Evolutionary conservation across 2,888 invertebrate species (phyloP).

Genomic region (Adineta ricciae): DNA sequence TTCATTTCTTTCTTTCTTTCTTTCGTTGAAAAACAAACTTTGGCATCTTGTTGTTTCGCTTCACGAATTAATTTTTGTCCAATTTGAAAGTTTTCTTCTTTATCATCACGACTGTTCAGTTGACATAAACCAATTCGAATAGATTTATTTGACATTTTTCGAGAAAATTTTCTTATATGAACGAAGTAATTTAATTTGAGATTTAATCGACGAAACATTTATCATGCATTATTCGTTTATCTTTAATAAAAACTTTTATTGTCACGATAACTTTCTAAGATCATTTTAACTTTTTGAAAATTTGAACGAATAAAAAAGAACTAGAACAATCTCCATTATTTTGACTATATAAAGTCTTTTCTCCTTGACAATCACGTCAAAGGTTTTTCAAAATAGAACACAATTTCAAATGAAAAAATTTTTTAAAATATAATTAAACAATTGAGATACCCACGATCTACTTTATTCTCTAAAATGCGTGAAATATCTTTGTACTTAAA

Average conservation of each 20-base stretch:
- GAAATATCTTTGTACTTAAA: no score
- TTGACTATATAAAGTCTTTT: no score
- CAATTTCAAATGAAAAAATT: no score
- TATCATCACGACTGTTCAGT: conserved; percentile 25
- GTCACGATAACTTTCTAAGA: background rate
- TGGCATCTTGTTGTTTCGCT: conserved; percentile 25
- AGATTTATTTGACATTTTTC: background rate
- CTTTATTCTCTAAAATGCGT: no score
- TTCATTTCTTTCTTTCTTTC: no score
- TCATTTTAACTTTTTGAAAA: background rate
- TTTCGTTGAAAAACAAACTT: background rate
- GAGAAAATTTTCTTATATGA: background rate
- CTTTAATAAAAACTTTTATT: background rate
- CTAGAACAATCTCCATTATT: no score
- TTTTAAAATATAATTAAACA: no score
- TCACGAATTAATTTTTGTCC: conserved; percentile 25
- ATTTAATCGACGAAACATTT: background rate
- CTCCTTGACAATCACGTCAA: no score
- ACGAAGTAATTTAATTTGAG: background rate
- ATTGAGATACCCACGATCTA: no score
- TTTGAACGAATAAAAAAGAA: no score
- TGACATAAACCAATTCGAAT: conserved; percentile 31
- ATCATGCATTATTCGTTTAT: background rate
- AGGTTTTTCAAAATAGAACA: no score
- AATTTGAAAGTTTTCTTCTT: conserved; percentile 24